Base-by-base conservation (phyloP, 1,140 invertebrate genomes). In the Neotoxoptera formosana region DNA sequence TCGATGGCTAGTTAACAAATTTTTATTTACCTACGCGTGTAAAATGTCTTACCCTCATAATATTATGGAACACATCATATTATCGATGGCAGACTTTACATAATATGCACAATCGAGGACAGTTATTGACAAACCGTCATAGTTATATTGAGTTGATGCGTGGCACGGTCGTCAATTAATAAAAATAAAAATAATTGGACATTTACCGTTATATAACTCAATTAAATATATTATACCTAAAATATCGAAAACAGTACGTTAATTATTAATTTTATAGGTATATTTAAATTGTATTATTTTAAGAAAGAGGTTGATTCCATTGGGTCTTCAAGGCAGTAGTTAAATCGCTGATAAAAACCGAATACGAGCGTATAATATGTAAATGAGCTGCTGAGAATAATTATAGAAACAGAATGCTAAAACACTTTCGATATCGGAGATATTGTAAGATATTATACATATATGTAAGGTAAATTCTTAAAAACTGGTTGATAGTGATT, bases 401-500 rank as follows among this genome's bases (percentile, higher is more conserved):
- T 53, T 53, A 53, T 3, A 53, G 20, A 34, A 76, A n/a, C 30
- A 17, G 11, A 76, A 76, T 76, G 30, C 60, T 76, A 76, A 76
- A 76, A 76, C n/a, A 76, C 60, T 76, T 76, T 76, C 60, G n/a
- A 76, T 76, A 60, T 60, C 56, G 56, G 9, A 60, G 56, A 60
- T 60, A 76, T 76, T 76, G n/a, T 76, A 76, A 76, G n/a, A 41
- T 41, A n/a, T n/a, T n/a, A n/a, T n/a, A n/a, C n/a, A n/a, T n/a
- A n/a, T n/a, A 76, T 76, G 6, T 76, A n/a, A 76, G 6, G n/a
- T 76, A n/a, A 14, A n/a, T 76, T 76, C n/a, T 76, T n/a, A 76
- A 17, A 76, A 76, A 76, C 60, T 76, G 60, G 60, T 76, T 76
- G 60, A 76, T 76, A n/a, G n/a, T 76, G 60, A n/a, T 76, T 76